Conservation (phyloP, 2,113 vertebrate genomes). For the Hemibagrus wyckioides region DNA sequence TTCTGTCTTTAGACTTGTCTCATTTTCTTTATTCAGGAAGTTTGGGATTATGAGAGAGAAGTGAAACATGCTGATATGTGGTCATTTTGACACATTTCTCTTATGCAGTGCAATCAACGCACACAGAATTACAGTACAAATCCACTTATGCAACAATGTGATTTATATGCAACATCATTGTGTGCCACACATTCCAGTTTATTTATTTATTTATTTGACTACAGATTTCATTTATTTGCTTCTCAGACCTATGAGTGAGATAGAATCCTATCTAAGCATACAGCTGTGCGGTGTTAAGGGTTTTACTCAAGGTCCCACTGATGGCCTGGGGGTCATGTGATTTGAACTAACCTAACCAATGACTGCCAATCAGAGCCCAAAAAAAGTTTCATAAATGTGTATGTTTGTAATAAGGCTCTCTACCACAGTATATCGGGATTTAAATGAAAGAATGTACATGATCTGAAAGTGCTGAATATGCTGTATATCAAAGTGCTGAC, state of each 20-base stretch:
- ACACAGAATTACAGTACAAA: no score
- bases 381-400: not conserved
- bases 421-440: not conserved
- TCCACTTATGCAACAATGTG: not conserved
- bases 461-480: not conserved
- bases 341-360: not conserved
- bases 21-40: not conserved
- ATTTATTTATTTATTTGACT: no score
- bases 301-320: not conserved
- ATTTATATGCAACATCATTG: not conserved
- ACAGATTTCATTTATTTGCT: not conserved
- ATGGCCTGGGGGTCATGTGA: not conserved
- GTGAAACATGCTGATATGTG: conserved; percentile 34
- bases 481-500: not conserved
- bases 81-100: not conserved
- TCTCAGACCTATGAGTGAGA: not conserved
- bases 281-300: not conserved
- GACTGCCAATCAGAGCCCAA: not conserved
- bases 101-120: not conserved
- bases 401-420: no score
- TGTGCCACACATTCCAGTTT: not conserved
- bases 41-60: conserved; percentile 18
- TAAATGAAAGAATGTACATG: not conserved
- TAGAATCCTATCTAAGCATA: not conserved
- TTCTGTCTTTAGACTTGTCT: not conserved